Evolutionary conservation across 2,888 invertebrate genomes (phyloP).

Genomic region (Neocrepidodera transversa): DNA sequence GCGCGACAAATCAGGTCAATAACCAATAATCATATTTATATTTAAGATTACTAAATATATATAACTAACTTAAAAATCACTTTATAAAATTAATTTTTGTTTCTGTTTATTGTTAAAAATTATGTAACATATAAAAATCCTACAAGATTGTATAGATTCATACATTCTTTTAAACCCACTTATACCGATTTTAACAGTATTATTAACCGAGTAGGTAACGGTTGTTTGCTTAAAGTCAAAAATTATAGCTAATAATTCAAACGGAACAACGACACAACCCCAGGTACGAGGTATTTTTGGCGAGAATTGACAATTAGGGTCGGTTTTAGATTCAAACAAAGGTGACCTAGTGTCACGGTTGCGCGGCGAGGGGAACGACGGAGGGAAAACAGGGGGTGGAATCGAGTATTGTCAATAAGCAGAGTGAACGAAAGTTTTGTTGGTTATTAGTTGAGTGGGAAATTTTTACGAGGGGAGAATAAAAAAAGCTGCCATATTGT

Average conservation of each 20-base stretch:
- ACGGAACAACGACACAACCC: constrained; percentile 34
- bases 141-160: no score
- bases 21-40: no score
- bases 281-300: constrained; percentile 47
- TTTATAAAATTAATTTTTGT: no score
- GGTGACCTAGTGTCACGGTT: constrained; percentile 53
- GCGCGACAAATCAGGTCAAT: background rate
- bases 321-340: constrained; percentile 52
- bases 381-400: constrained; percentile 42
- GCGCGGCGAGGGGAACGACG: constrained; percentile 35
- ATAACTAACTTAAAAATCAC: no score
- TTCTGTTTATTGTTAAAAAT: no score
- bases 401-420: constrained; percentile 52
- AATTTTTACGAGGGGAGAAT: constrained; percentile 9
- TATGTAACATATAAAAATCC: no score
- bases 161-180: no score
- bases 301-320: constrained; percentile 55
- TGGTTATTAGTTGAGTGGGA: constrained; percentile 11
- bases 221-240: constrained; percentile 30
- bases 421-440: constrained; percentile 5
- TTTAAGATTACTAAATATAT: no score
- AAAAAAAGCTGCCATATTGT: no score
- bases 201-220: no score
- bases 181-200: no score
- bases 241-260: constrained; percentile 23